Conservation (phyloP, 2,113 vertebrate genomes). For the Piprites chloris region DNA sequence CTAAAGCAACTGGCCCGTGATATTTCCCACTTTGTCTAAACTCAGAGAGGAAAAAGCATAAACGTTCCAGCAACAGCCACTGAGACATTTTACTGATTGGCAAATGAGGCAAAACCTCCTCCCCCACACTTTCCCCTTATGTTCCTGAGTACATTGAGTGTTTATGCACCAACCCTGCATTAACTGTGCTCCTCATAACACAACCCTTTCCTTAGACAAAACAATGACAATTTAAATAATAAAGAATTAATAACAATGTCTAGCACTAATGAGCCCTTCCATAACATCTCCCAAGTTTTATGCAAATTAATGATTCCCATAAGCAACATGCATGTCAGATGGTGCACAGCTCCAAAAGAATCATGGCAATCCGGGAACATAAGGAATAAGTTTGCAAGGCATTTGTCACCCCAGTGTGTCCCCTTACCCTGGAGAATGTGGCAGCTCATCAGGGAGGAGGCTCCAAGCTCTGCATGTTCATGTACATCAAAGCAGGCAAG, state of each 20-base stretch:
- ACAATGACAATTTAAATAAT: background rate
- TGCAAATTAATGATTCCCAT: background rate
- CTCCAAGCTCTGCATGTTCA: fast-evolving
- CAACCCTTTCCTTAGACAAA: background rate
- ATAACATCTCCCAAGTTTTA: background rate
- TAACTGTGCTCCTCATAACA: background rate
- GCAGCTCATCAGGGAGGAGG: background rate
- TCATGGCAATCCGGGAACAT: background rate
- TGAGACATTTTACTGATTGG: background rate
- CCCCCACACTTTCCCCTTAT: background rate
- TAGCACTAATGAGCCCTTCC: background rate
- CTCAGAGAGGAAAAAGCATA: background rate
- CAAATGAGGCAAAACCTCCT: background rate
- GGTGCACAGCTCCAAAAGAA: background rate
- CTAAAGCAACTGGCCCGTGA: background rate
- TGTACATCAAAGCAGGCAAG: background rate
- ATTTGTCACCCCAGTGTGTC: background rate
- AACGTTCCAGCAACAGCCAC: background rate
- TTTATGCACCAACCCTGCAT: background rate
- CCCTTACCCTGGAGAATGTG: background rate
- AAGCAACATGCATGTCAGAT: fast-evolving
- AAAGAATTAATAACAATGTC: background rate
- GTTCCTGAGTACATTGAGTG: background rate
- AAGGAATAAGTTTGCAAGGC: background rate
- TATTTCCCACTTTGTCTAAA: background rate